Percentiles rank a stretch among this genome's conserved stretches.
Evolutionary conservation across 2,113 vertebrate genomes (phyloP).

Genomic region (Oreocharis arfaki): DNA sequence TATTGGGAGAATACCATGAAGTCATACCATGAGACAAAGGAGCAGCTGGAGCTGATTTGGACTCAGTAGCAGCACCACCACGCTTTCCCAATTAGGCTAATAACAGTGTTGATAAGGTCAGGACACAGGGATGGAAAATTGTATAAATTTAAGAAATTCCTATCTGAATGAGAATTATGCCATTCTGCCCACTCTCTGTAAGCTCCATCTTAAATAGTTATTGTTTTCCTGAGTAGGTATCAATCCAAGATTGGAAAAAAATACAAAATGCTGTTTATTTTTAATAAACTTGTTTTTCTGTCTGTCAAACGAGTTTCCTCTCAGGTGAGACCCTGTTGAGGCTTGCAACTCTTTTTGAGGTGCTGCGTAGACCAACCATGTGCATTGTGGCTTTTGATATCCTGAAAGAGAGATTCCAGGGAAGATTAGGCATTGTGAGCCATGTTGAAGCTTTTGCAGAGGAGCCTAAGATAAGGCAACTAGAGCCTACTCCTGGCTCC

Average conservation of each 20-base stretch:
- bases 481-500: not conserved
- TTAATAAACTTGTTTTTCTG: not conserved
- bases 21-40: not conserved
- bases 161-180: not conserved
- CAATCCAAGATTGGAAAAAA: not conserved
- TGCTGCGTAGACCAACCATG: not conserved
- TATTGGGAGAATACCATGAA: not conserved
- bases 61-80: not conserved
- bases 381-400: not conserved
- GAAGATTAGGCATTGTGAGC: not conserved
- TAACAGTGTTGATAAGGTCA: not conserved
- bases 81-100: not conserved
- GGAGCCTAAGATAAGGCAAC: not conserved
- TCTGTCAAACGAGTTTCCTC: not conserved
- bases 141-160: not conserved
- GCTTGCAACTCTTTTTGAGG: not conserved
- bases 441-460: not conserved
- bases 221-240: not conserved
- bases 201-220: not conserved
- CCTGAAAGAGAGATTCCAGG: not conserved
- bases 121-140: not conserved
- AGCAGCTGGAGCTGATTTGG: not conserved
- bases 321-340: not conserved
- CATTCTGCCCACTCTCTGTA: not conserved
- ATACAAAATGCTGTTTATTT: conserved; percentile 15